Percentiles rank a stretch among this genome's conserved stretches.
These are phyloP conservation scores for Cephus pygmeus DNA, from an alignment of 2,888 invertebrate genomes.

Conservation along the genomic window DNA sequence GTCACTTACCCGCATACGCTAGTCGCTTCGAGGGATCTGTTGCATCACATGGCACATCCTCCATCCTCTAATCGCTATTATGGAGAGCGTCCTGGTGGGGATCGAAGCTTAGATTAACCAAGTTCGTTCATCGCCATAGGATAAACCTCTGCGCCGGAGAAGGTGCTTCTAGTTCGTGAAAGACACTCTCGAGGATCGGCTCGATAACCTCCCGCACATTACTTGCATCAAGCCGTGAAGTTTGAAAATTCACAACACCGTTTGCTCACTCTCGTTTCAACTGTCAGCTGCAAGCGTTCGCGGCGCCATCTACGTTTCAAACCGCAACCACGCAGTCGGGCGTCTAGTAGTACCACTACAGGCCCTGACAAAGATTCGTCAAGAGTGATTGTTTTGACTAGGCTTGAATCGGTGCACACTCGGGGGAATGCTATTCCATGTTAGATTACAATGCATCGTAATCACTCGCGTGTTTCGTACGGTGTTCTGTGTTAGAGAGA, in stretches of 20 bases:
- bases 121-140: background rate
- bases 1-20: slow-evolving; percentile 3
- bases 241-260: background rate
- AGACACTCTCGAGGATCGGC: background rate
- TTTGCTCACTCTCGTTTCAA: background rate
- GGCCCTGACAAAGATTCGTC: background rate
- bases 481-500: slow-evolving; percentile 28
- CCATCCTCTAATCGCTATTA: background rate
- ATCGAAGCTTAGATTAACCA: background rate
- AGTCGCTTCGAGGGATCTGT: slow-evolving; percentile 5
- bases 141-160: background rate
- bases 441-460: background rate
- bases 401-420: background rate
- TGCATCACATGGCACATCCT: slow-evolving; percentile 15
- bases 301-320: background rate
- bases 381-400: background rate
- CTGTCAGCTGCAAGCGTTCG: background rate
- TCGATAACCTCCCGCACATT: background rate
- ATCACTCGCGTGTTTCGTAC: background rate
- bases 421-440: background rate
- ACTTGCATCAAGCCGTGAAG: background rate
- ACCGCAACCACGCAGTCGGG: background rate
- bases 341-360: background rate
- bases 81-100: background rate
- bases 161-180: background rate